A percentile compares a stretch with the other conserved stretches of the same genome.
Evolutionary conservation across 2,888 invertebrate species (phyloP).

Genomic region (Horisme vitalbata): DNA sequence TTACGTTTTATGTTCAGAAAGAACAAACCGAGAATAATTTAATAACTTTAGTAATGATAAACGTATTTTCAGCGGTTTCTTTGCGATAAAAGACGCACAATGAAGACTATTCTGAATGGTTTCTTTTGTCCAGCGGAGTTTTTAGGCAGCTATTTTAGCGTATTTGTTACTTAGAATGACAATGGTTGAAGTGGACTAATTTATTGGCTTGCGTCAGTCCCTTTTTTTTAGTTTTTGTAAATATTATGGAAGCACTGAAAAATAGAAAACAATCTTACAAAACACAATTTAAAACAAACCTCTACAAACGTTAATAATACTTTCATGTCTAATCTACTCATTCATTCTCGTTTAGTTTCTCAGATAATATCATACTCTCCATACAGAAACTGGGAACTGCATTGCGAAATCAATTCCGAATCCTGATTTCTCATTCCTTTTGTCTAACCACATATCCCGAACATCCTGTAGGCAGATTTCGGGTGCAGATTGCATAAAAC

Average conservation of each 20-base stretch:
- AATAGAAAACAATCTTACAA: too few relatives aligned
- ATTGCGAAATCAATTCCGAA: conserved; percentile 1
- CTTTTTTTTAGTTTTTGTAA: conserved; percentile 2
- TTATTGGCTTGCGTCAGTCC: conserved; percentile 16
- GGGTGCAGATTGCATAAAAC: conserved; percentile 51
- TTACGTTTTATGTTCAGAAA: conserved; percentile 55
- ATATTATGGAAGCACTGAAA: too few relatives aligned
- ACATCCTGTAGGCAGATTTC: conserved; percentile 46
- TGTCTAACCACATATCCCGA: conserved; percentile 13
- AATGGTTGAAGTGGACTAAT: conserved; percentile 23
- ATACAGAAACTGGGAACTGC: background rate
- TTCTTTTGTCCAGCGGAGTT: conserved; percentile 25
- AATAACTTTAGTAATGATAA: conserved; percentile 47
- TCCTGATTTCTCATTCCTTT: conserved; percentile 12
- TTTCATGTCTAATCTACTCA: too few relatives aligned
- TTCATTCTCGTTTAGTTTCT: too few relatives aligned
- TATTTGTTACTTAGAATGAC: conserved; percentile 2
- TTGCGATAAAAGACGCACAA: conserved; percentile 29
- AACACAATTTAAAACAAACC: too few relatives aligned
- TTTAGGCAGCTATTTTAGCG: conserved; percentile 20
- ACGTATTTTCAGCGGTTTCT: conserved; percentile 40
- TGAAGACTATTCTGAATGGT: conserved; percentile 19
- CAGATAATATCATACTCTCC: background rate
- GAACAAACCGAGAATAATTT: conserved; percentile 51
- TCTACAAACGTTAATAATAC: too few relatives aligned